phyloP scores from a whole-genome alignment of 2,888 invertebrate species.

The Caenorhabditis sp. region DNA sequence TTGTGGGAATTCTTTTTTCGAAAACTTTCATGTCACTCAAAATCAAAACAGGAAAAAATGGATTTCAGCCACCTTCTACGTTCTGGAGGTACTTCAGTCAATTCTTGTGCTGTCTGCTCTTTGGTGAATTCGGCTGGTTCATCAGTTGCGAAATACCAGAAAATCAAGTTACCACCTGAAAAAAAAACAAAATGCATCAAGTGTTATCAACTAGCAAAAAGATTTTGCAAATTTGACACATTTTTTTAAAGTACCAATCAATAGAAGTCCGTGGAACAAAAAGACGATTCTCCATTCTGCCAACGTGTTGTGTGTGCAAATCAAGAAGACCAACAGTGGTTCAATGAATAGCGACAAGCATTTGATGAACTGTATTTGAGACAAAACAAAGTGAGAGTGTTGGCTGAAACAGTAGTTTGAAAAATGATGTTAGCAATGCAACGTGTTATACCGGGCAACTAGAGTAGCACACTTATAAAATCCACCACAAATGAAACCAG shows the following conservation, averaged over 20 bases:
- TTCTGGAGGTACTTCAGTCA: constrained; percentile 43
- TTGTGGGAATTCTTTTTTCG: too few relatives aligned
- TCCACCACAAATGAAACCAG: constrained; percentile 61
- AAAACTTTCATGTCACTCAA: neutral
- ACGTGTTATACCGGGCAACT: constrained; percentile 51
- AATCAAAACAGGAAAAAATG: constrained; percentile 32
- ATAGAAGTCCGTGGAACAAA: constrained; percentile 53
- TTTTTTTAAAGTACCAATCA: constrained; percentile 50
- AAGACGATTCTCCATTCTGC: constrained; percentile 63
- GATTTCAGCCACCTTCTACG: constrained; percentile 43
- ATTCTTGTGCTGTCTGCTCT: constrained; percentile 24
- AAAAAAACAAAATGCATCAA: too few relatives aligned
- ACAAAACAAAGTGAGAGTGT: constrained; percentile 67
- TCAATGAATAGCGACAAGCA: constrained; percentile 65
- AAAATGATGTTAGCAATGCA: neutral
- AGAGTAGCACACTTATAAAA: constrained; percentile 64
- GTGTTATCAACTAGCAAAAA: too few relatives aligned
- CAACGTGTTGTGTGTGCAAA: constrained; percentile 49
- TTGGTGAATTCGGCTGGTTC: constrained; percentile 64
- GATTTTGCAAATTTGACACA: too few relatives aligned
- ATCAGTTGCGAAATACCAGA: constrained; percentile 64
- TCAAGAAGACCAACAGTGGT: constrained; percentile 59
- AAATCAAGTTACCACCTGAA: constrained; percentile 58
- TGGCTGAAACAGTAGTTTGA: constrained; percentile 56
- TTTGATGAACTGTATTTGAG: constrained; percentile 68